Evolutionary conservation across 2,113 vertebrate species (phyloP).

Genomic region (Lophius piscatorius): DNA sequence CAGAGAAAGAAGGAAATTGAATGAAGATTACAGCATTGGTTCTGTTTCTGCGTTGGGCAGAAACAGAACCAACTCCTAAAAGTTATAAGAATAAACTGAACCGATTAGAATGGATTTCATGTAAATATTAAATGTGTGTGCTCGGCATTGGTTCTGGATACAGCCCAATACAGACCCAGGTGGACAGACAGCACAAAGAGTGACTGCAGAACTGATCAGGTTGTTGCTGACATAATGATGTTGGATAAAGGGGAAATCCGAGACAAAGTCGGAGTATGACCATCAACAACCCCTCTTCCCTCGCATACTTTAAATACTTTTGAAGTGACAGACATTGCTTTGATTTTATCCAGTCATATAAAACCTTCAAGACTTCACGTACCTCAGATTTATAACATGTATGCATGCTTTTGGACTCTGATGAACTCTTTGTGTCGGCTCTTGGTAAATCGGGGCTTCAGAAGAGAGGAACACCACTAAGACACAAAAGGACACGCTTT

Average conservation of each 20-base stretch:
- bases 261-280: background rate
- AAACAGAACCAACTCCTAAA: background rate
- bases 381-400: background rate
- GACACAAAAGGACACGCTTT: no score
- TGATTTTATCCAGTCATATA: slow-evolving; percentile 7
- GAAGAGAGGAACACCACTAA: background rate
- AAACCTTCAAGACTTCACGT: slow-evolving; percentile 5
- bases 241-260: background rate
- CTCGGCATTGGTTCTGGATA: background rate
- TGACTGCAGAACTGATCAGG: background rate
- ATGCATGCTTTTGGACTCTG: background rate
- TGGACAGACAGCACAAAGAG: background rate
- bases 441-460: background rate
- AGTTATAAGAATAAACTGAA: background rate
- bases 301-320: background rate
- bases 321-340: background rate
- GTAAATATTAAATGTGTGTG: slow-evolving; percentile 3
- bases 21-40: slow-evolving; percentile 4
- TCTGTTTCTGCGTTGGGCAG: slow-evolving; percentile 1
- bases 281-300: background rate
- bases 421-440: background rate
- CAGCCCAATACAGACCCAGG: background rate
- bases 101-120: slow-evolving; percentile 1
- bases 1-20: background rate
- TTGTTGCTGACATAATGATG: slow-evolving; percentile 3